Percentiles rank a stretch among this genome's conserved stretches.
phyloP scores from a whole-genome alignment of 2,888 invertebrate species.

The Megalurothrips usitatus region DNA sequence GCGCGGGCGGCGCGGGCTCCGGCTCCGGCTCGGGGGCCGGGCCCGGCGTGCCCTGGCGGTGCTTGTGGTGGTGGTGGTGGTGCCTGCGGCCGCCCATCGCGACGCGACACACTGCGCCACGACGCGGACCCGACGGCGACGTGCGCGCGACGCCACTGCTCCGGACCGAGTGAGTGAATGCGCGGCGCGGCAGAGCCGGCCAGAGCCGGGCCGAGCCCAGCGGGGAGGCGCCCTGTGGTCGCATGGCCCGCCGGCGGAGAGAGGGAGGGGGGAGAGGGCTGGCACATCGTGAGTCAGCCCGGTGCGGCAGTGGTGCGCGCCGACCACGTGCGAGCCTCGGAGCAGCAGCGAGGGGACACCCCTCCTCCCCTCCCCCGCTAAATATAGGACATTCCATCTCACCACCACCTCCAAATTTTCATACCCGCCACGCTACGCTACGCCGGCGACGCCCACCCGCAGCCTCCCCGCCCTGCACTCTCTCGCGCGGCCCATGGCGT shows the following conservation, averaged over 20 bases:
- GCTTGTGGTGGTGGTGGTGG: conserved; percentile 19
- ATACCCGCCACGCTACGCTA: no score
- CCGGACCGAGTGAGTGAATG: conserved; percentile 19
- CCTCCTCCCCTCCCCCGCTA: conserved; percentile 40
- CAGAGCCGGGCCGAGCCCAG: background rate
- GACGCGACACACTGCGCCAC: conserved; percentile 31
- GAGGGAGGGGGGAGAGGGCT: background rate
- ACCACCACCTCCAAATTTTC: background rate
- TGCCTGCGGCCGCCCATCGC: conserved; percentile 36
- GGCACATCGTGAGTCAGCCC: conserved; percentile 33
- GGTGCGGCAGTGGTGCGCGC: conserved; percentile 37
- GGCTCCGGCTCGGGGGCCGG: conserved; percentile 40
- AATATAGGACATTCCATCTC: conserved; percentile 8
- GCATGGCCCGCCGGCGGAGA: background rate
- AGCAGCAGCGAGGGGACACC: background rate
- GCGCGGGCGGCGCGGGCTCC: conserved; percentile 38
- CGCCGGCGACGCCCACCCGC: no score
- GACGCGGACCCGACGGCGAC: background rate
- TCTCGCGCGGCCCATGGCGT: no score
- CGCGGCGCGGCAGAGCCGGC: background rate
- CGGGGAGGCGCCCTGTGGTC: background rate
- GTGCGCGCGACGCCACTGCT: background rate
- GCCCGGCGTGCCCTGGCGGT: conserved; percentile 32
- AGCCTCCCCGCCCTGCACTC: no score
- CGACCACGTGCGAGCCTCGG: conserved; percentile 35